A percentile compares a stretch with the other conserved stretches of the same genome.
phyloP scores from a whole-genome alignment of 1,140 invertebrate species.

The Drosophila ambigua region DNA sequence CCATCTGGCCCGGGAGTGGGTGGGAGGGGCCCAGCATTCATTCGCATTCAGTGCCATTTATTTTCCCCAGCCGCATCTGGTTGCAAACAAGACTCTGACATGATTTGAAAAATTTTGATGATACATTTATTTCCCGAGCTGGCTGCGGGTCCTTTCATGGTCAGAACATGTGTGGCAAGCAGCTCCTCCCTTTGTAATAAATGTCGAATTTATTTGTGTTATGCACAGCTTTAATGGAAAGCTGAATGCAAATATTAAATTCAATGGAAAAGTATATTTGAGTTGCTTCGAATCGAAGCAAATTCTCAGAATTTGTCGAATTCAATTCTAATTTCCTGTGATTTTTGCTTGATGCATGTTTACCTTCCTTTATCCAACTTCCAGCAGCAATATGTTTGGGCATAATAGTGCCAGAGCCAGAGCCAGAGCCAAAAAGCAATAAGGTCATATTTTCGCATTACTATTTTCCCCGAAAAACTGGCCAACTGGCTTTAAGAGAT shows the following conservation, averaged over 20 bases:
- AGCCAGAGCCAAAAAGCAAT: too few species aligned
- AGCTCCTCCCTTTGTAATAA: not conserved
- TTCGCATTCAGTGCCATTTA: slow-evolving; percentile 42
- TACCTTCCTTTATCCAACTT: too few species aligned
- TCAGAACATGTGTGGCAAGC: slow-evolving; percentile 35
- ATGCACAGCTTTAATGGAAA: not conserved
- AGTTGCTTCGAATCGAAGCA: too few species aligned
- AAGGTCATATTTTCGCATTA: too few species aligned
- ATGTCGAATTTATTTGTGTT: not conserved
- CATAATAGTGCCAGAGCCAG: too few species aligned
- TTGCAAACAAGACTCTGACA: slow-evolving; percentile 37
- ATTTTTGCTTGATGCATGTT: too few species aligned
- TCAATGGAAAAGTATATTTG: not conserved
- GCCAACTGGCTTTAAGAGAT: too few species aligned
- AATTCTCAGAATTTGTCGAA: too few species aligned
- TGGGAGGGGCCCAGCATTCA: not conserved
- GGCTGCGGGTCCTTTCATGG: slow-evolving; percentile 17
- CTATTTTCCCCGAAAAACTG: not conserved
- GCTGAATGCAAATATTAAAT: too few species aligned
- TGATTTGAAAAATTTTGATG: slow-evolving; percentile 50
- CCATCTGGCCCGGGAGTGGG: too few species aligned
- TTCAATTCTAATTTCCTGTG: too few species aligned
- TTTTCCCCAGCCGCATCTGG: slow-evolving; percentile 34
- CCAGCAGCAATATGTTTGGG: too few species aligned
- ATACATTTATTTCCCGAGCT: slow-evolving; percentile 29